phyloP scores from a whole-genome alignment of 1,140 invertebrate species.

The Cydia pomonella region DNA sequence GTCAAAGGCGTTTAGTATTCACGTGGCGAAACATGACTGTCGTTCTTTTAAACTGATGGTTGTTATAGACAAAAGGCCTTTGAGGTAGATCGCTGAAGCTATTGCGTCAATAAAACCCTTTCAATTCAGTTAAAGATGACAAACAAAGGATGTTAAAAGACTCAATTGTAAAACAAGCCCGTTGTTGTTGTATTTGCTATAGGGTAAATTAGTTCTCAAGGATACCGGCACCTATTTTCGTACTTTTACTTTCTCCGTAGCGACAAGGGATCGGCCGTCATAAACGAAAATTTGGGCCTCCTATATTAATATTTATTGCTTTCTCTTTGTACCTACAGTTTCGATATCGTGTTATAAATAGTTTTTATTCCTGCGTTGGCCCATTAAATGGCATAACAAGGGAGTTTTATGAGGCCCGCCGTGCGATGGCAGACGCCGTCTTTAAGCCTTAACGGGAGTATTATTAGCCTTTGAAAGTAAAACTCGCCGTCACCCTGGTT shows the following conservation, averaged over 20 bases:
- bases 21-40: neutral
- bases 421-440: conserved; percentile 46
- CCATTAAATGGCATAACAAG: conserved; percentile 68
- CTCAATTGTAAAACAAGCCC: conserved; percentile 28
- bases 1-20: conserved; percentile 1
- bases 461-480: conserved; percentile 44
- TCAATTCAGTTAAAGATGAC: neutral
- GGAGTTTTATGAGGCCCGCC: conserved; percentile 58
- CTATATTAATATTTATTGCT: conserved; percentile 76
- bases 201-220: conserved; percentile 54
- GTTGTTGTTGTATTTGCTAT: conserved; percentile 46
- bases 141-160: conserved; percentile 3
- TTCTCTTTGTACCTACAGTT: conserved; percentile 64
- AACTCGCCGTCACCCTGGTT: conserved; percentile 41
- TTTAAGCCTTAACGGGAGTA: conserved; percentile 52
- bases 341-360: conserved; percentile 71
- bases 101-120: neutral
- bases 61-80: neutral
- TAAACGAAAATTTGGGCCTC: conserved; percentile 58
- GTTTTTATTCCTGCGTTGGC: conserved; percentile 64
- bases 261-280: conserved; percentile 52
- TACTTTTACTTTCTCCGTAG: conserved; percentile 48
- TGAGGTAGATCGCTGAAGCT: neutral
- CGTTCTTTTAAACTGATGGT: neutral
- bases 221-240: conserved; percentile 46